A percentile compares a stretch with the other conserved stretches of the same genome.
Evolutionary conservation across 2,888 invertebrate species (phyloP).

Genomic region (Habrosyne pyritoides): DNA sequence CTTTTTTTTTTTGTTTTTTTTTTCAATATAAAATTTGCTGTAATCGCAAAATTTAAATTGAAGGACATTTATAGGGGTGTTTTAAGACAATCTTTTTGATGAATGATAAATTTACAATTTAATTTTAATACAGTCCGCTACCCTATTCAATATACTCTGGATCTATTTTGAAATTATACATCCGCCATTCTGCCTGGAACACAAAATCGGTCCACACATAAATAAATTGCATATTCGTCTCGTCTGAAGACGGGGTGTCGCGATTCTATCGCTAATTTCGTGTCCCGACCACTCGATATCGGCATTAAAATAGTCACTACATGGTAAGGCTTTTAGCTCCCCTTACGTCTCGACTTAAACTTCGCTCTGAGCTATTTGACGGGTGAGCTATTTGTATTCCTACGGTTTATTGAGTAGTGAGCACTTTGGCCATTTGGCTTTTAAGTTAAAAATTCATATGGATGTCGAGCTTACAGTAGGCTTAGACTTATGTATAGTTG

Average conservation of each 20-base stretch:
- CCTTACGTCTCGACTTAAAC: slow-evolving; percentile 7
- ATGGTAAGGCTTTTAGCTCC: slow-evolving; percentile 11
- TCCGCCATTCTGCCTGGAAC: too few species aligned
- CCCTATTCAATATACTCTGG: too few species aligned
- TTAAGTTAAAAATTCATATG: not conserved
- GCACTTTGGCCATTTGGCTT: not conserved
- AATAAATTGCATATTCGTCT: not conserved
- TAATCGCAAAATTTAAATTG: too few species aligned
- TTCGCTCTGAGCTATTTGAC: not conserved
- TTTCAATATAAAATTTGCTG: too few species aligned
- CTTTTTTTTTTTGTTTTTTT: too few species aligned
- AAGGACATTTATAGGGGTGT: too few species aligned
- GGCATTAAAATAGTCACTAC: slow-evolving; percentile 11
- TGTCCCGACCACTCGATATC: slow-evolving; percentile 6
- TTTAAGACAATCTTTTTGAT: too few species aligned
- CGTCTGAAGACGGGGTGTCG: not conserved
- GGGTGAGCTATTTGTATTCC: slow-evolving; percentile 11
- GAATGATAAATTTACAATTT: too few species aligned
- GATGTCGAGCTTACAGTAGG: not conserved
- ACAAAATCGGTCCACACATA: not conserved
- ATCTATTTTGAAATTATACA: too few species aligned
- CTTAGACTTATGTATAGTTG: too few species aligned
- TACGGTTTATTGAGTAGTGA: not conserved
- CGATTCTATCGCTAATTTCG: slow-evolving; percentile 6
- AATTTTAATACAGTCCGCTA: too few species aligned